phyloP scores from a whole-genome alignment of 1,140 invertebrate species.

The Cotesia chilonis region DNA sequence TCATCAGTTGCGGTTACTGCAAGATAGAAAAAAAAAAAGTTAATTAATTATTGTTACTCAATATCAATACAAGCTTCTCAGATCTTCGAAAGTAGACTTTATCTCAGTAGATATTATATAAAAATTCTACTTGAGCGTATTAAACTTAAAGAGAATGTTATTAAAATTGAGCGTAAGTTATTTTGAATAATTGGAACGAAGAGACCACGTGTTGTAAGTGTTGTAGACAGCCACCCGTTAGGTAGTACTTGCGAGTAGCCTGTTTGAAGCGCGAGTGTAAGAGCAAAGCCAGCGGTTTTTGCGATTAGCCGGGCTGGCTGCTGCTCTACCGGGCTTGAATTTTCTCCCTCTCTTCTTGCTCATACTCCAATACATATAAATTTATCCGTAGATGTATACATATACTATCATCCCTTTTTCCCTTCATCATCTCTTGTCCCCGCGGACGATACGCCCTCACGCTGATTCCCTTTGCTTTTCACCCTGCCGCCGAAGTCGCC shows the following conservation, averaged over 20 bases:
- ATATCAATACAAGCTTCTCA: too few relatives aligned
- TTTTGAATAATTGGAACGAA: too few relatives aligned
- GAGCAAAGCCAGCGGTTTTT: constrained; percentile 55
- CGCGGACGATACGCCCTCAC: constrained; percentile 6
- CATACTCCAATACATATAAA: neutral
- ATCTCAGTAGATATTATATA: too few relatives aligned
- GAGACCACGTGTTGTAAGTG: too few relatives aligned
- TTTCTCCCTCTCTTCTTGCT: constrained; percentile 40
- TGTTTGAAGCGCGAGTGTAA: constrained; percentile 22
- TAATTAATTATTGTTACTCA: too few relatives aligned
- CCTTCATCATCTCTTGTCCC: constrained; percentile 8
- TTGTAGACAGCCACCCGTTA: too few relatives aligned
- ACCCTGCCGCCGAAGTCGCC: constrained; percentile 30
- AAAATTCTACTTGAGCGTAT: too few relatives aligned
- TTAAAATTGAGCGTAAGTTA: too few relatives aligned
- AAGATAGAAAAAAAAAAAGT: neutral
- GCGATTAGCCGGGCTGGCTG: constrained; percentile 55
- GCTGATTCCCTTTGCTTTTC: constrained; percentile 7
- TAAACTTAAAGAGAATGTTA: too few relatives aligned
- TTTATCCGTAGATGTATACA: too few relatives aligned
- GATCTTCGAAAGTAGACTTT: too few relatives aligned
- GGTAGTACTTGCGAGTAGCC: constrained; percentile 14
- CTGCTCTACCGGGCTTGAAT: constrained; percentile 39
- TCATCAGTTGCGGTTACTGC: neutral
- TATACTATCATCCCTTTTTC: constrained; percentile 12